Base-by-base conservation (phyloP, 2,797 vertebrate genomes). In the Alectoris magna region DNA sequence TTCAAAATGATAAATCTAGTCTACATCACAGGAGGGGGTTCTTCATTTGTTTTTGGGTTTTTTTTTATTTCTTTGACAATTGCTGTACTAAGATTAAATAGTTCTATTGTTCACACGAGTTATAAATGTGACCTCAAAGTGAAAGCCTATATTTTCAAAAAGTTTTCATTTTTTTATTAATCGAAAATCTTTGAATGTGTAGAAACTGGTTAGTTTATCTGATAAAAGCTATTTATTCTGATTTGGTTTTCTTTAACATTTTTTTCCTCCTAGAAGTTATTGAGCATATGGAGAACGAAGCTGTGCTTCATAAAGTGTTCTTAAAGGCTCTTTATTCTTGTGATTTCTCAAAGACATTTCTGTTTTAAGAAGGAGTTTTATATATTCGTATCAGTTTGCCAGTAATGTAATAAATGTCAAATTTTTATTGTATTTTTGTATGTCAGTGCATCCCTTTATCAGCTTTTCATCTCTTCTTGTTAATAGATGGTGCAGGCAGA, bases 71-170 rank as follows among this genome's bases (percentile, higher is more conserved):
- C 26, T 85, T 29, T 80, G 41, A 10, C 29, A 15, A 10, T 41
- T 78, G 43, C 11, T 44, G 51, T 44, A 15, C 15, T 64, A 44
- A 64, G 76, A 49, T 71, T 74, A 48, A 91, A 66, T 73, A 53
- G 44, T 16, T 78, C 27, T 87, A 7, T 7, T 60, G 17, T 68
- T 83, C 3, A 2, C 48, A 38, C 31, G n/a, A 66, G 44, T 86
- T 87, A 38, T 72, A 43, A 88, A 87, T 95, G 46, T 67, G 74
- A 43, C 91, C 64, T 73, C 38, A 24, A 79, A 81, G 34, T 73
- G 27, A 73, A 95, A 90, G 29, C 23, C 12, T 1, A 10, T 89
- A 75, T 94, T 93, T 94, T 94, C 82, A 93, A 51, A 56, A n/a
- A 77, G 36, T 89, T 1, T 29, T 49, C 70, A 86, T 43, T 94